Base-by-base conservation (phyloP, 2,888 invertebrate genomes). In the Hirtodrosophila alboralis region DNA sequence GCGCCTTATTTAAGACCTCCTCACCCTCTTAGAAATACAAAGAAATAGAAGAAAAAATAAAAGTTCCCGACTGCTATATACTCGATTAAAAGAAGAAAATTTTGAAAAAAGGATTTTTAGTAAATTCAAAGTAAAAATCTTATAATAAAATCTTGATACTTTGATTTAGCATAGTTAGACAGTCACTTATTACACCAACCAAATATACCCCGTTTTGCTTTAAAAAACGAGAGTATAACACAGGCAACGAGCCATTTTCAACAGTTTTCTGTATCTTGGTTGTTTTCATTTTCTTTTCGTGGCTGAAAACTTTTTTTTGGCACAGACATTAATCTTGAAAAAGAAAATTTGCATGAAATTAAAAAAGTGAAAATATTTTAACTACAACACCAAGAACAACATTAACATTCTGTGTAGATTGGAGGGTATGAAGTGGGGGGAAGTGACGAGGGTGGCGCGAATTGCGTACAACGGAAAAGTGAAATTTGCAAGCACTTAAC, bases 321-420 rank as follows among this genome's bases (percentile, higher is more conserved):
- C 64, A 71, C 66, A 84, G 75, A 79, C 83, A 83, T 84, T 84
- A 84, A 84, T 84, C 84, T 84, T 79, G 74, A 67, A 72, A 71
- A 75, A 72, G 76, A 83, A 84, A 84, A 84, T 84, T 84, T 84
- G 84, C 84, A 81, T 84, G 81, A 81, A 83, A 84, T 81, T 84
- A 81, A 83, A 76, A 78, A 84, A 80, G 76, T 76, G 69, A 70
- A 80, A 78, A 76, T 70, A 76, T 63, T 66, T 67, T 61, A 65
- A 59, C 60, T 57, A 36, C 58, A 52, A 54, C 48, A 54, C 51
- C 59, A 31, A 51, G 18, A 45, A 52, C 38, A 36, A 60, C 44
- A 56, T 44, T 38, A 34, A 10, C 10, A n/a, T n/a, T n/a, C n/a
- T n/a, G n/a, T n/a, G n/a, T n/a, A n/a, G n/a, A n/a, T n/a, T n/a